These are phyloP conservation scores for Pteruthius melanotis DNA, from an alignment of 2,113 vertebrate genomes.

Conservation along the genomic window DNA sequence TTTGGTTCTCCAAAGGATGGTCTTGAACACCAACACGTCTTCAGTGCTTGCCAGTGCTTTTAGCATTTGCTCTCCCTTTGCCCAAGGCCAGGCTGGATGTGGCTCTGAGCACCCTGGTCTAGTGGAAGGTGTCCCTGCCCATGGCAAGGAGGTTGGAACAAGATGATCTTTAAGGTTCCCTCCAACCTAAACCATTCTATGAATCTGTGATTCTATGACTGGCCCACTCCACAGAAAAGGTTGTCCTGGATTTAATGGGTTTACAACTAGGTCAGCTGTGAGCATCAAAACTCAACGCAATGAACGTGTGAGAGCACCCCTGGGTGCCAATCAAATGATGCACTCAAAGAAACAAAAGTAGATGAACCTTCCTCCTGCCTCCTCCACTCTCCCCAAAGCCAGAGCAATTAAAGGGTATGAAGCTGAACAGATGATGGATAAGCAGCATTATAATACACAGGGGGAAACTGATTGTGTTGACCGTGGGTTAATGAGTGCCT, in stretches of 20 bases:
- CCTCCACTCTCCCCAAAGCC: neutral
- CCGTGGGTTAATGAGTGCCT: slow-evolving; percentile 63
- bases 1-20: neutral
- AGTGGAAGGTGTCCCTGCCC: neutral
- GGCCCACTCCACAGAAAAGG: neutral
- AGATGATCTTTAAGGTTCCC: neutral
- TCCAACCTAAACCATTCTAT: neutral
- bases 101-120: neutral
- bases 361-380: neutral
- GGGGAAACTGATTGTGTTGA: slow-evolving; percentile 64
- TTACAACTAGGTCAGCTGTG: neutral
- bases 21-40: neutral
- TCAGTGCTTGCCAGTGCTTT: neutral
- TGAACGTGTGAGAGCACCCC: neutral
- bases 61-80: slow-evolving; percentile 14
- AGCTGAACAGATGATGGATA: slow-evolving; percentile 64
- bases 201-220: neutral
- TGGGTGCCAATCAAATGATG: neutral
- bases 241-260: neutral
- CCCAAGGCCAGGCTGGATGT: neutral
- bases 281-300: neutral
- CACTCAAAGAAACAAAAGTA: neutral
- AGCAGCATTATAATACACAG: slow-evolving; percentile 40
- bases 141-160: neutral
- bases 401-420: slow-evolving; percentile 5